These are phyloP conservation scores for Pitangus sulphuratus DNA, from an alignment of 2,797 vertebrate genomes.

Conservation along the genomic window DNA sequence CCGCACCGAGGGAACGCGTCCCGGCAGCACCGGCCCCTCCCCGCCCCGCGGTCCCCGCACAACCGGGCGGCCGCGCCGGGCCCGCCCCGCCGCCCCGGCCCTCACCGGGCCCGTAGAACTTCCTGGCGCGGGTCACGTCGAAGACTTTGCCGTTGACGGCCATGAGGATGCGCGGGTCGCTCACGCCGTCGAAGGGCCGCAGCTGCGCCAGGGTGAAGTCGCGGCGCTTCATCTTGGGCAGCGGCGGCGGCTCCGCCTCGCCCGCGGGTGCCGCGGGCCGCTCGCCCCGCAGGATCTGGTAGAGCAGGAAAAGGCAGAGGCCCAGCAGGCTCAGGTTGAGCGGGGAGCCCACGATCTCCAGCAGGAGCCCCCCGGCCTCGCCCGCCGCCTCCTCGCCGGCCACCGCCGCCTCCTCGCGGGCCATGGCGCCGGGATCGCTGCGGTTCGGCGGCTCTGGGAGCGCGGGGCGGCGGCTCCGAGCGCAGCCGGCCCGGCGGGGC, in stretches of 20 bases:
- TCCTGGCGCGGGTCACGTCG: constrained; percentile 91
- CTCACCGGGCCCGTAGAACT: constrained; percentile 94
- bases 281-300: constrained; percentile 92
- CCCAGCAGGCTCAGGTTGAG: constrained; percentile 90
- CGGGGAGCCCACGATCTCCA: constrained; percentile 91
- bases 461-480: not conserved
- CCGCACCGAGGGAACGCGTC: not conserved
- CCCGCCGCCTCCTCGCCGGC: constrained; percentile 20
- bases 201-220: constrained; percentile 89
- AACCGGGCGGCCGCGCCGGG: not conserved
- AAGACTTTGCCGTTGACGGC: constrained; percentile 94
- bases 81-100: not conserved
- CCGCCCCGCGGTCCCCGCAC: not conserved
- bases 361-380: constrained; percentile 75
- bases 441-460: accelerated
- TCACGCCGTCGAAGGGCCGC: constrained; percentile 84
- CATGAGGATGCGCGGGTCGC: constrained; percentile 90
- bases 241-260: constrained; percentile 67
- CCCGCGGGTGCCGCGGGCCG: constrained; percentile 53
- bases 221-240: constrained; percentile 86
- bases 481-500: not conserved
- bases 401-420: constrained; percentile 54
- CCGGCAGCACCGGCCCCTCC: not conserved
- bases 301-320: constrained; percentile 90
- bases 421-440: constrained; percentile 21